These are phyloP conservation scores for Lasioglossum figueresi DNA, from an alignment of 2,888 invertebrate genomes.

Conservation along the genomic window DNA sequence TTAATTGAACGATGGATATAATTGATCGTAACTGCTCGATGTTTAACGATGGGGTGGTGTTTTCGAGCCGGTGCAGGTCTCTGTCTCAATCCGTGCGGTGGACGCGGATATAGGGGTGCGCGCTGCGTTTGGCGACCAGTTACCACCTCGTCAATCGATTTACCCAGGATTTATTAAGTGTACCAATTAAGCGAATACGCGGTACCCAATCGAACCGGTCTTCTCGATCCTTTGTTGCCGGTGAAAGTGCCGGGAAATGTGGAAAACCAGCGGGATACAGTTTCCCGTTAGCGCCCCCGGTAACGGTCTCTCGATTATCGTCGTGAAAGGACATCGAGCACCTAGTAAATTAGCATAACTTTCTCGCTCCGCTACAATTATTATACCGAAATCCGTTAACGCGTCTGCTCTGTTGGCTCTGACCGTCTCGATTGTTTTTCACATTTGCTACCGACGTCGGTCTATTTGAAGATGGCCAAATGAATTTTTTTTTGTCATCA, in stretches of 20 bases:
- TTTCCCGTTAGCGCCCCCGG: background rate
- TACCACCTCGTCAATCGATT: background rate
- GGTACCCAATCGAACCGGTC: background rate
- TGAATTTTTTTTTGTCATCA: too few relatives aligned
- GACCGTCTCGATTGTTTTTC: background rate
- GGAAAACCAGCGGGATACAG: background rate
- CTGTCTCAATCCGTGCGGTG: background rate
- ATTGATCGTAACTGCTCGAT: constrained; percentile 45
- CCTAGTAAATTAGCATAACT: background rate
- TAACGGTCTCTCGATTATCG: background rate
- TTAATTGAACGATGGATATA: constrained; percentile 45
- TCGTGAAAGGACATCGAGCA: background rate
- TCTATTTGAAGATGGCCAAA: too few relatives aligned
- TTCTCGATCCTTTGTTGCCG: background rate
- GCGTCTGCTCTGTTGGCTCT: background rate
- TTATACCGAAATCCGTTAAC: background rate
- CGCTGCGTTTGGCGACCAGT: background rate
- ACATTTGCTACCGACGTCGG: too few relatives aligned
- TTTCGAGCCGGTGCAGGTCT: background rate
- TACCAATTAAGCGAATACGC: background rate
- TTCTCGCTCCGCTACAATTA: background rate
- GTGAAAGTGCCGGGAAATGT: background rate
- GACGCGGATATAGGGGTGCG: background rate
- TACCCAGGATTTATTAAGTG: constrained; percentile 5
- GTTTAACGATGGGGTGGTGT: background rate